Evolutionary conservation across 92 coral and sea anemone genomes (phyloP).

Genomic region (Palythoa heliodiscus): DNA sequence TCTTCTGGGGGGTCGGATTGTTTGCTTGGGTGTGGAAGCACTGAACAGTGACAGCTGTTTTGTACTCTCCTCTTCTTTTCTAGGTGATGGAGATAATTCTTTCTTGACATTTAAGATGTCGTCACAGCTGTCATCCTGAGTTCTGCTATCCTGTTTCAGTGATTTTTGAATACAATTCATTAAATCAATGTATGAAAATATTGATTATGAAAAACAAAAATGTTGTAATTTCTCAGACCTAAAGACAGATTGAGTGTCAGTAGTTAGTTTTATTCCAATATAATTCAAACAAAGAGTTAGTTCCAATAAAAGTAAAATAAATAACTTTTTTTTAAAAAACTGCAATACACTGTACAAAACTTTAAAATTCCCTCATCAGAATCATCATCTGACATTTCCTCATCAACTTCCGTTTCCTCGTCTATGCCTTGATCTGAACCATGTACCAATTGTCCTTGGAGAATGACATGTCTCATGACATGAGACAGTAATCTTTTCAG

Average conservation of each 20-base stretch:
- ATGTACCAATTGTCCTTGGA: constrained; percentile 21
- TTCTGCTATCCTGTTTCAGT: too few relatives aligned
- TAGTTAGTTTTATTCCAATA: neutral
- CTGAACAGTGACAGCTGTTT: too few relatives aligned
- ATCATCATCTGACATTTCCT: constrained; percentile 30
- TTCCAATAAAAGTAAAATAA: neutral
- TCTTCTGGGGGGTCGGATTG: too few relatives aligned
- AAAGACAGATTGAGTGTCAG: too few relatives aligned
- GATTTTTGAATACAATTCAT: neutral
- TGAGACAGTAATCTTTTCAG: too few relatives aligned
- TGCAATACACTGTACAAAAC: neutral
- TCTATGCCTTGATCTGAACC: constrained; percentile 22
- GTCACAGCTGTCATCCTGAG: too few relatives aligned
- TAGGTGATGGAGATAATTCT: too few relatives aligned
- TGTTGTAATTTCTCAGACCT: neutral
- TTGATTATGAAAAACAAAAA: constrained; percentile 7
- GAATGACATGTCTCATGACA: constrained; percentile 12
- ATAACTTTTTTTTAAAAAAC: neutral
- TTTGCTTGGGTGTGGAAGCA: too few relatives aligned
- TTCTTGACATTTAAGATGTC: too few relatives aligned
- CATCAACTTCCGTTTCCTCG: constrained; percentile 4
- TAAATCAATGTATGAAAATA: neutral
- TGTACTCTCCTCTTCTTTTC: too few relatives aligned
- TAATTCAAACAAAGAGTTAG: too few relatives aligned
- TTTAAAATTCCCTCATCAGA: constrained; percentile 10